These are phyloP conservation scores for Turdus rufiventris DNA, from an alignment of 2,113 vertebrate species.

Conservation along the genomic window DNA sequence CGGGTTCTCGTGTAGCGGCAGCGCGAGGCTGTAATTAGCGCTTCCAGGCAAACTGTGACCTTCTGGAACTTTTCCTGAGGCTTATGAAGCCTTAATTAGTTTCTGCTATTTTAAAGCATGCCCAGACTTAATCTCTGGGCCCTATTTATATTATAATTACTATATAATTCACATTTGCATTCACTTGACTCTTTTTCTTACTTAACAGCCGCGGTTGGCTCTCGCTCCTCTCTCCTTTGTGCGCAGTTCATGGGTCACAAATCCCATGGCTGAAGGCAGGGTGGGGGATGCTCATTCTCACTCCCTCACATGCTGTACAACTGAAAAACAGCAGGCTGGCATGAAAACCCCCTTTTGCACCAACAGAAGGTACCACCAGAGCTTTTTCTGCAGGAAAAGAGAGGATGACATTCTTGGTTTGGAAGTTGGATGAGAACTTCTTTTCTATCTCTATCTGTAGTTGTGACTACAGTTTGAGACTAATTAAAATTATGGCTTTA, in stretches of 20 bases:
- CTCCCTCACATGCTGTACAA: neutral
- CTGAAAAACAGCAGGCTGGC: neutral
- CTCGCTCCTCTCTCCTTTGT: neutral
- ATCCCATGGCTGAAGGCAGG: neutral
- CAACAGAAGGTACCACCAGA: neutral
- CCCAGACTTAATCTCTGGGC: conserved; percentile 20
- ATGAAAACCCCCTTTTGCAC: neutral
- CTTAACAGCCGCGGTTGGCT: conserved; percentile 3
- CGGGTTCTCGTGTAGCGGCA: neutral
- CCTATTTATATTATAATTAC: conserved; percentile 38
- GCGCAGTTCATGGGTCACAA: neutral
- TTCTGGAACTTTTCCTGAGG: conserved; percentile 43
- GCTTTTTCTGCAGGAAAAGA: neutral
- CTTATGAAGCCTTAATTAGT: conserved; percentile 3
- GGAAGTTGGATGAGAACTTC: neutral
- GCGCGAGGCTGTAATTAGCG: conserved; percentile 5
- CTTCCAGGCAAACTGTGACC: conserved; percentile 35
- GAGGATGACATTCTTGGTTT: neutral
- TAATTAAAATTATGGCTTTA: neutral
- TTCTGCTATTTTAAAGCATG: conserved; percentile 20
- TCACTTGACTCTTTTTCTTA: conserved; percentile 22
- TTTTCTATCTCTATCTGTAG: neutral
- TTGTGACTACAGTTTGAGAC: neutral
- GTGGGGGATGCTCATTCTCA: accelerated
- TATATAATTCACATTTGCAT: conserved; percentile 26